Base-by-base conservation (phyloP, 2,113 vertebrate genomes). In the Empidonax alnorum region DNA sequence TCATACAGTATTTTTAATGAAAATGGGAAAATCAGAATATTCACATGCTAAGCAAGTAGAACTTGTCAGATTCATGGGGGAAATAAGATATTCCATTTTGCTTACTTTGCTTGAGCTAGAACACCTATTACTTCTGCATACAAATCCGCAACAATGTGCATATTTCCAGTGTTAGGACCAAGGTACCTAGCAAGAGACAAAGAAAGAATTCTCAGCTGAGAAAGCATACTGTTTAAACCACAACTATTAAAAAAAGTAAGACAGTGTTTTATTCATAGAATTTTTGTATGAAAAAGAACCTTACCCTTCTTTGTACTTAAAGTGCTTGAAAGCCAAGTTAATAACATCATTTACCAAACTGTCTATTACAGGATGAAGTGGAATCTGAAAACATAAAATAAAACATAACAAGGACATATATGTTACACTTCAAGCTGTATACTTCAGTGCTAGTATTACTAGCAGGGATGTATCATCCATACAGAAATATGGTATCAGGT, bases 301-400 rank as follows among this genome's bases (percentile, higher is more conserved):
- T 98, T 98, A 99, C 99, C 99, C 99, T 98, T 99, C 99, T 97
- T 99, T 99, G 97, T 99, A 99, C 97, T 99, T 99, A 98, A 99
- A 99, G 98, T 99, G 99, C 98, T 99, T 99, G 97, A 99, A 99
- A 77, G 99, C 98, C 98, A 99, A 97, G 96, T 99, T 99, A 97
- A 99, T 98, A 92, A 99, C 98, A 97, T 99, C 99, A 90, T 99
- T 99, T 97, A 99, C 99, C 92, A 99, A 98, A 96, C 98, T 98
- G 97, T 99, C 99, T 97, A 99, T 98, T 89, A 99, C 98, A 96
- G 99, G 99, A 97, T 99, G 99, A 89, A 99, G 98, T 35, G 99
- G 99, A 97, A 99, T 99, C 99, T 99, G 98, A 50, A 90, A 98
- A 71, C 28, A 96, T 15, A 97, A 91, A 91, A 78, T 71, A 84